phyloP scores from a whole-genome alignment of 2,113 vertebrate genomes.

The Columbina picui region DNA sequence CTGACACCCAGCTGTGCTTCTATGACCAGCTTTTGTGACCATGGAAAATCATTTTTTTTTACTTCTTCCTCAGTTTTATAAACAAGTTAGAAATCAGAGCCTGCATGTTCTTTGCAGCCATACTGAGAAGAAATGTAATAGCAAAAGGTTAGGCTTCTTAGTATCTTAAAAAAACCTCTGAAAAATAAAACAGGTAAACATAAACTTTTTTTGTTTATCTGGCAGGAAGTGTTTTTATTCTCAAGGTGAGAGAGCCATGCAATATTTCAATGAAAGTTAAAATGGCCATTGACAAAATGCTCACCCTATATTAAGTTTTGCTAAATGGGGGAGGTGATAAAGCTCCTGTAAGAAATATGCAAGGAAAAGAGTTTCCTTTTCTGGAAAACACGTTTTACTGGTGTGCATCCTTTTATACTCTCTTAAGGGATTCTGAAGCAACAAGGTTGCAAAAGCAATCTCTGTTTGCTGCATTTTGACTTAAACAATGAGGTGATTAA shows the following conservation, averaged over 20 bases:
- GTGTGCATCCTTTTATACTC: neutral
- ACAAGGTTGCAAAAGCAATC: neutral
- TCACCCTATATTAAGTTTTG: neutral
- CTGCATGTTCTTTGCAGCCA: neutral
- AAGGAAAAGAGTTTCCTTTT: neutral
- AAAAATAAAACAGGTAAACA: neutral
- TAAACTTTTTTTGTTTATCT: neutral
- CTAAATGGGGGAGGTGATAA: neutral
- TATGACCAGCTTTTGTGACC: neutral
- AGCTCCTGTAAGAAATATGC: neutral
- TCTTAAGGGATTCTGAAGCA: neutral
- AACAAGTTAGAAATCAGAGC: neutral
- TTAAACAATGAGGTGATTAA: neutral
- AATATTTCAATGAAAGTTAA: neutral
- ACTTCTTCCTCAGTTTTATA: neutral
- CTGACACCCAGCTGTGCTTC: slow-evolving; percentile 43
- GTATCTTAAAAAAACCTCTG: neutral
- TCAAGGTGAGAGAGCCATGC: neutral
- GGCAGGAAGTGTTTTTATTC: neutral
- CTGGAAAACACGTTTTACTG: neutral
- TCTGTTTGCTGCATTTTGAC: neutral
- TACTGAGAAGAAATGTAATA: neutral
- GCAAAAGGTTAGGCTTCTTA: neutral
- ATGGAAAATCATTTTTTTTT: neutral
- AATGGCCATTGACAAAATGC: neutral